These are phyloP conservation scores for Lasioglossum marginatum DNA, from an alignment of 2,888 invertebrate species.

Conservation along the genomic window DNA sequence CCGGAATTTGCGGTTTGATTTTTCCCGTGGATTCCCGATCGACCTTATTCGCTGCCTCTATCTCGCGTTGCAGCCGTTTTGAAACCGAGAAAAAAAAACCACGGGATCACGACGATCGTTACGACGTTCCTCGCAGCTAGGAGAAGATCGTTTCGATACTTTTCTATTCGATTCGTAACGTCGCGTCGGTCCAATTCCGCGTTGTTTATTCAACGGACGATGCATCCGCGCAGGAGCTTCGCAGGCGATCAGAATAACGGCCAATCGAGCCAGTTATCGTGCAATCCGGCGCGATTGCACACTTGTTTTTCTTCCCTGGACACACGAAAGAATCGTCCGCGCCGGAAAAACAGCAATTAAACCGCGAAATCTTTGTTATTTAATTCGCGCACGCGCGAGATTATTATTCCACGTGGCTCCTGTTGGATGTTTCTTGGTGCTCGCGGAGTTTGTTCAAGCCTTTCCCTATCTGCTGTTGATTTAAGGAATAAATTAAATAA, in stretches of 20 bases:
- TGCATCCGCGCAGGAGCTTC: slow-evolving; percentile 28
- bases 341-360: slow-evolving; percentile 15
- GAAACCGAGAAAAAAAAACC: background rate
- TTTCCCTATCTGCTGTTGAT: background rate
- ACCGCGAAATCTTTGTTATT: slow-evolving; percentile 17
- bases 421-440: background rate
- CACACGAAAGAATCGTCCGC: background rate
- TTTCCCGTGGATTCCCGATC: background rate
- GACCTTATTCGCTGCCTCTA: background rate
- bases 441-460: background rate
- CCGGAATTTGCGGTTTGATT: slow-evolving; percentile 1
- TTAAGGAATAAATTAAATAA: background rate
- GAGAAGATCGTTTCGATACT: slow-evolving; percentile 14
- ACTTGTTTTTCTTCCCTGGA: slow-evolving; percentile 41
- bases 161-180: background rate
- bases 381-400: background rate
- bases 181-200: slow-evolving; percentile 20
- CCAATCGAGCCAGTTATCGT: slow-evolving; percentile 59
- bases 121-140: background rate
- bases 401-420: background rate
- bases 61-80: background rate
- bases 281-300: slow-evolving; percentile 41
- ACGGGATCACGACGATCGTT: background rate
- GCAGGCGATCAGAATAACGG: slow-evolving; percentile 49
- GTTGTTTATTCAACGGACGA: slow-evolving; percentile 30